Evolutionary conservation across 2,113 vertebrate species (phyloP).

Genomic region (Mormyrus lacerda): DNA sequence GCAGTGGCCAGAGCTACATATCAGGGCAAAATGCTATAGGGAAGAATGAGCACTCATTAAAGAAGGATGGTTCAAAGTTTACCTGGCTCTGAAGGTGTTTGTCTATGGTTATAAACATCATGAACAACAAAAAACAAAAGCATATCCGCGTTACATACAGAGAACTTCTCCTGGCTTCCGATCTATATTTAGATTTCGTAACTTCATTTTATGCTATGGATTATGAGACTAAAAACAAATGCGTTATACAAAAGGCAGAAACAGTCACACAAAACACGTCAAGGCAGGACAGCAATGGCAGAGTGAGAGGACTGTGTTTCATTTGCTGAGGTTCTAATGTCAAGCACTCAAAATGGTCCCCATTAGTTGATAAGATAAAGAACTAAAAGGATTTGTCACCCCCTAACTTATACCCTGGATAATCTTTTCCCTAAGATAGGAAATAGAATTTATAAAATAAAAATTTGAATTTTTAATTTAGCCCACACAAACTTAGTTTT

Average conservation of each 20-base stretch:
- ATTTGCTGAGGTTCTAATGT: background rate
- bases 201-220: background rate
- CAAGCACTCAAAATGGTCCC: background rate
- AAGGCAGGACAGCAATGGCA: background rate
- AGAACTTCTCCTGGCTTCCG: background rate
- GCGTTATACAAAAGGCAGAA: background rate
- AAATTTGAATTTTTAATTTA: background rate
- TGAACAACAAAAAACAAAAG: background rate
- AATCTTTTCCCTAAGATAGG: background rate
- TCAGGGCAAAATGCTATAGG: constrained; percentile 30
- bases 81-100: background rate
- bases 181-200: background rate
- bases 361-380: background rate
- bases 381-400: background rate
- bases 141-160: background rate
- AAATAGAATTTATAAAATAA: background rate
- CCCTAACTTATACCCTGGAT: background rate
- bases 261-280: background rate
- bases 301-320: background rate
- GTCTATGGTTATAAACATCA: constrained; percentile 2
- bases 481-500: background rate
- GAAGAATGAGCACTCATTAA: constrained; percentile 29
- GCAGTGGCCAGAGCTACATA: constrained; percentile 20
- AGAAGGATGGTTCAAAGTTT: constrained; percentile 38
- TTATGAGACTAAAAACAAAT: background rate